phyloP scores from a whole-genome alignment of 2,888 invertebrate species.

The Dascillus cervinus region DNA sequence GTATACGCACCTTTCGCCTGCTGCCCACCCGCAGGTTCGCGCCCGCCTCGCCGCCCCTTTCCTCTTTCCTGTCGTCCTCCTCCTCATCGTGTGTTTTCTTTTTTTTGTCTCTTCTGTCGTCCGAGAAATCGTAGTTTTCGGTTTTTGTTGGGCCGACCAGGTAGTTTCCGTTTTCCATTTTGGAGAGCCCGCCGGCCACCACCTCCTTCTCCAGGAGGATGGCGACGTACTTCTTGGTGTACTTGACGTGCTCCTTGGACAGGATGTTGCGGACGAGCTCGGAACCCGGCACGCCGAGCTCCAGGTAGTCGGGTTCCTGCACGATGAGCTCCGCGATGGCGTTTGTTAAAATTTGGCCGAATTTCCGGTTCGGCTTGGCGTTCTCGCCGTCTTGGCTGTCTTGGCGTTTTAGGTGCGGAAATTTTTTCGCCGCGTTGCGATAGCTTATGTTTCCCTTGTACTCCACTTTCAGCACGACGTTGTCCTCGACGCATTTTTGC shows the following conservation, averaged over 20 bases:
- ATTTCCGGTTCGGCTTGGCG: constrained; percentile 31
- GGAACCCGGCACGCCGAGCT: constrained; percentile 62
- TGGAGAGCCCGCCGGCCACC: constrained; percentile 58
- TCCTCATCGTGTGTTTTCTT: constrained; percentile 12
- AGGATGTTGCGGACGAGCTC: constrained; percentile 59
- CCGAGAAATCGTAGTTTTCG: constrained; percentile 10
- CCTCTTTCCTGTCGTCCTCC: constrained; percentile 15
- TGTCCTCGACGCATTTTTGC: constrained; percentile 65
- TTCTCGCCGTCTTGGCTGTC: constrained; percentile 14
- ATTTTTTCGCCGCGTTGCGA: constrained; percentile 66
- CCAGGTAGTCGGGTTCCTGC: constrained; percentile 62
- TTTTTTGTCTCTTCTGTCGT: not conserved
- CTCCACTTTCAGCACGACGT: constrained; percentile 72
- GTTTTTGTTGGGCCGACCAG: constrained; percentile 52
- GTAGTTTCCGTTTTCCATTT: constrained; percentile 60
- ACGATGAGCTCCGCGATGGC: constrained; percentile 65
- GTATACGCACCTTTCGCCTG: constrained; percentile 46
- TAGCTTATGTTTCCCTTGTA: constrained; percentile 83
- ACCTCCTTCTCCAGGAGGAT: constrained; percentile 63
- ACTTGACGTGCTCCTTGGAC: constrained; percentile 55
- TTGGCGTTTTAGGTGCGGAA: constrained; percentile 47
- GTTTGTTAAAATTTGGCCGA: constrained; percentile 51
- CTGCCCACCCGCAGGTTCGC: constrained; percentile 48
- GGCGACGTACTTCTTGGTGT: constrained; percentile 55
- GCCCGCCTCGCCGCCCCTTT: constrained; percentile 10